Evolutionary conservation across 2,797 vertebrate species (phyloP).

Genomic region (Hippopotamyrus pictus): DNA sequence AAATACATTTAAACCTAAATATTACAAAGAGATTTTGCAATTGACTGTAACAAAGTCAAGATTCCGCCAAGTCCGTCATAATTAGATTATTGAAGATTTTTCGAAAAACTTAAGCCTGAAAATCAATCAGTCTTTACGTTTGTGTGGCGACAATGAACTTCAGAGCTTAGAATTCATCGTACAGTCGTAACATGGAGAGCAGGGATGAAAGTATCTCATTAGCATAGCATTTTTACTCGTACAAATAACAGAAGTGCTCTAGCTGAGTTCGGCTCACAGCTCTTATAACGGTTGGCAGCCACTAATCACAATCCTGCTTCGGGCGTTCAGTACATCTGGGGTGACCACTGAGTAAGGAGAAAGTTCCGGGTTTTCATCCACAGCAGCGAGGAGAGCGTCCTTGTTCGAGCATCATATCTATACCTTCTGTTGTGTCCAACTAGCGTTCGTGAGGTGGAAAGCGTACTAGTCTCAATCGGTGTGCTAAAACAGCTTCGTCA

Average conservation of each 20-base stretch:
- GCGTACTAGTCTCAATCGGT: background rate
- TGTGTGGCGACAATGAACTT: background rate
- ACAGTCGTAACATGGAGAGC: background rate
- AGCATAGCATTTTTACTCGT: background rate
- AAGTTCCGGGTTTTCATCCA: background rate
- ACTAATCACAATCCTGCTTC: background rate
- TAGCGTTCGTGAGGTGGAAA: background rate
- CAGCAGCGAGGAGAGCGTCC: too few species aligned
- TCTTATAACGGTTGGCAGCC: background rate
- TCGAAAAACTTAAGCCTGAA: background rate
- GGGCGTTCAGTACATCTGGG: background rate
- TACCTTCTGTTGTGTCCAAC: background rate
- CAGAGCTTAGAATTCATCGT: background rate
- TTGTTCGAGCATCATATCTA: background rate
- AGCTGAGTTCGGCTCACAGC: background rate
- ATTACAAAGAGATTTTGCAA: constrained; percentile 12
- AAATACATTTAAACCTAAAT: constrained; percentile 5
- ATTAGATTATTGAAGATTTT: background rate
- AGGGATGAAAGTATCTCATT: background rate
- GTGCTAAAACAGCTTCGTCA: background rate
- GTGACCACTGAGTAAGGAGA: background rate
- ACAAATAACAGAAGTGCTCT: background rate
- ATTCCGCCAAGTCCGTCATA: background rate
- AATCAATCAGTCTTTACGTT: background rate
- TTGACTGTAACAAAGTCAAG: background rate